phyloP scores from a whole-genome alignment of 2,113 vertebrate species.

The Neotragus pygmaeus region DNA sequence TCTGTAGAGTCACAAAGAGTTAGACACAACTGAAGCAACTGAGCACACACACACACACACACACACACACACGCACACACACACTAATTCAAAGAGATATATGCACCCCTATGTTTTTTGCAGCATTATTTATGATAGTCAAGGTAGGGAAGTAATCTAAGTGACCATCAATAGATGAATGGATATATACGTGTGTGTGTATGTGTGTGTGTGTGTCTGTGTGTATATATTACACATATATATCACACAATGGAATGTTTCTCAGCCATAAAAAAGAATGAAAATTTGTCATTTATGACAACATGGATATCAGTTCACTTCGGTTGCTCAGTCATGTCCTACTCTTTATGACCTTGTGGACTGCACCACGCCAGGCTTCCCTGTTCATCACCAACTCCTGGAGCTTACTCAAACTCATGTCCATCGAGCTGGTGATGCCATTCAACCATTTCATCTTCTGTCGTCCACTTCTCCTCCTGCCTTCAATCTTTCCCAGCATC shows the following conservation, averaged over 20 bases:
- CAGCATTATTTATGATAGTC: background rate
- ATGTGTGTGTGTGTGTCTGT: background rate
- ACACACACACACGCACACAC: background rate
- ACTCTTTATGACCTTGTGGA: background rate
- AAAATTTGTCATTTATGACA: background rate
- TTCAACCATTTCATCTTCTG: background rate
- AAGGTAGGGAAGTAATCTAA: background rate
- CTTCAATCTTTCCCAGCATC: background rate
- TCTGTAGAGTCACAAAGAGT: background rate
- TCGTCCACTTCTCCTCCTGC: accelerated
- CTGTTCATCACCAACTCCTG: background rate
- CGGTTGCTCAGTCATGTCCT: background rate
- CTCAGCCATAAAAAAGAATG: background rate
- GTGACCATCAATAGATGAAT: background rate
- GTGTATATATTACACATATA: background rate
- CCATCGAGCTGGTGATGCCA: background rate
- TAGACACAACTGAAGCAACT: background rate
- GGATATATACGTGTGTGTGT: accelerated
- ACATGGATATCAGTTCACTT: background rate
- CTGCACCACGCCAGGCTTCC: background rate
- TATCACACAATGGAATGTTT: background rate
- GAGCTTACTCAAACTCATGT: background rate
- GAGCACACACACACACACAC: background rate
- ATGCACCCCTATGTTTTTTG: background rate
- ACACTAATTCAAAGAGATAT: background rate